Evolutionary conservation across 2,113 vertebrate species (phyloP).

Genomic region (Menura novaehollandiae): DNA sequence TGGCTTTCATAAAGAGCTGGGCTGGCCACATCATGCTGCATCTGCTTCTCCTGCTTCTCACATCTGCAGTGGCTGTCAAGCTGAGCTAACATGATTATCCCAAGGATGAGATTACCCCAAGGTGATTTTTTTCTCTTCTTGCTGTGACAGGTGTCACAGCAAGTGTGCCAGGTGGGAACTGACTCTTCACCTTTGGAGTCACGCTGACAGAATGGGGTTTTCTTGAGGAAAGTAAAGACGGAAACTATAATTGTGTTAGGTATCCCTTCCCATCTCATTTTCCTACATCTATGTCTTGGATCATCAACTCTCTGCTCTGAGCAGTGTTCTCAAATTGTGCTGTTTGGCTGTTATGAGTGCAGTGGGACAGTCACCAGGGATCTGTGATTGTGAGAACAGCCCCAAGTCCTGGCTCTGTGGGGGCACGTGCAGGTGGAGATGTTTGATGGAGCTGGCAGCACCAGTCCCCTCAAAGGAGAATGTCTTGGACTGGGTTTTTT

Average conservation of each 20-base stretch:
- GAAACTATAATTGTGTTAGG: background rate
- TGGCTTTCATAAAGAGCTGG: background rate
- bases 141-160: background rate
- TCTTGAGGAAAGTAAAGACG: background rate
- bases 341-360: background rate
- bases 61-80: background rate
- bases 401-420: background rate
- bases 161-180: no score
- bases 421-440: background rate
- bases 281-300: background rate
- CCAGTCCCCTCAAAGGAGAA: background rate
- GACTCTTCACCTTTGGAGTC: constrained; percentile 2
- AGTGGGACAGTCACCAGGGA: background rate
- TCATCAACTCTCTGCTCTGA: background rate
- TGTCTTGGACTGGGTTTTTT: background rate
- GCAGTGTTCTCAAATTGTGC: background rate
- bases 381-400: background rate
- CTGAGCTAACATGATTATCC: constrained; percentile 10
- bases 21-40: background rate
- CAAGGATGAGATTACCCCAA: background rate
- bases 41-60: background rate
- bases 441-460: background rate
- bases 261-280: background rate
- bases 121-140: background rate
- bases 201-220: background rate